These are phyloP conservation scores for Acrocyrtus sp. DNA, from an alignment of 2,888 invertebrate genomes.

Conservation along the genomic window DNA sequence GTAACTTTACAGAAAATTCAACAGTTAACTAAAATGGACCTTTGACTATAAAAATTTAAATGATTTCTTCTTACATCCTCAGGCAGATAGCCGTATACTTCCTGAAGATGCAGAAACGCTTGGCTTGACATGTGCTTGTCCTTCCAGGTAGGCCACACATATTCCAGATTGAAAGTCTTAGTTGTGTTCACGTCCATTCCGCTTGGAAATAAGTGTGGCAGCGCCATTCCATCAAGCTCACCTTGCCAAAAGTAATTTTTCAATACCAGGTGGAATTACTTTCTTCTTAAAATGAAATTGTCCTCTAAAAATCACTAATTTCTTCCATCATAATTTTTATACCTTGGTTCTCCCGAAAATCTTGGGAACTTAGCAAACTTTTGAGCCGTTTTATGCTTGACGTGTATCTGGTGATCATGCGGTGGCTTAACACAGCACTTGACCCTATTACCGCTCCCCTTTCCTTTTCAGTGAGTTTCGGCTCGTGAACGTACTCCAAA, in stretches of 20 bases:
- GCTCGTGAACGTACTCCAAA: not conserved
- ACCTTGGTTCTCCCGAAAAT: not conserved
- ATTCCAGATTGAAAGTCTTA: too few relatives aligned
- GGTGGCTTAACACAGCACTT: not conserved
- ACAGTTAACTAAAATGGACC: not conserved
- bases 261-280: too few relatives aligned
- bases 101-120: not conserved
- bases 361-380: not conserved
- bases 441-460: not conserved
- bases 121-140: slow-evolving; percentile 5
- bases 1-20: not conserved
- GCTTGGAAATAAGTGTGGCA: too few relatives aligned
- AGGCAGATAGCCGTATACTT: not conserved
- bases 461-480: not conserved
- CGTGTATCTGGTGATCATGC: not conserved
- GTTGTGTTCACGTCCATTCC: too few relatives aligned
- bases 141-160: not conserved
- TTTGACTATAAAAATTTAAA: too few relatives aligned
- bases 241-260: too few relatives aligned
- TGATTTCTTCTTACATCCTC: too few relatives aligned
- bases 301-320: too few relatives aligned
- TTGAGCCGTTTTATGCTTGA: not conserved
- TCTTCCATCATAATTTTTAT: too few relatives aligned
- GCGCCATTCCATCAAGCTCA: too few relatives aligned
- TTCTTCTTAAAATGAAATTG: too few relatives aligned